Evolutionary conservation across 2,888 invertebrate genomes (phyloP), one percentile per base, ranked within the genome.

Genomic region (Graphium colonna): DNA sequence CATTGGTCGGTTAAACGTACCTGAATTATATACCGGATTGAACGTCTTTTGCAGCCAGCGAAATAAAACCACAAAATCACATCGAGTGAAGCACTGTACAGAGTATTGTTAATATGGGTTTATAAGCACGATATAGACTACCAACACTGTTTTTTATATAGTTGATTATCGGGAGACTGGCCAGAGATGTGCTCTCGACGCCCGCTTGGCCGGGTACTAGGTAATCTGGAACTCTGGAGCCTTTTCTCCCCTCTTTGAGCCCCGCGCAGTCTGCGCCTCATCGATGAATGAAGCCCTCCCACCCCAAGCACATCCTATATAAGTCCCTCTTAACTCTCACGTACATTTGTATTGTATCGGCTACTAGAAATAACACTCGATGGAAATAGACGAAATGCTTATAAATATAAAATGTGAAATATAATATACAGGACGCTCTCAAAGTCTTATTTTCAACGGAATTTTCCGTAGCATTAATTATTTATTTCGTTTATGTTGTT

Each of bases 231-330:
- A 68, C 71, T 77, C 77, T 75, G 75, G 73, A 71, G 68, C 71
- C 72, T 68, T 60, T 44, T 55, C 58, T 50, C 46, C 61, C 65
- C 63, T 63, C 61, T 64, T 60, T 58, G 57, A 66, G 63, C 57
- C 74, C 79, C 85, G 82, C 85, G 81, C 85, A 74, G 77, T 78
- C 80, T 82, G 79, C 75, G 74, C 73, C 67, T 63, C 67, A 68
- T 82, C 83, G 76, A 89, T 89, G 88, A 89, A 89, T 89, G 88
- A 75, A 78, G 48, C 64, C 64, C 70, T 62, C 76, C 61, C 75
- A 70, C 72, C 75, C 76, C 73, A 67, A 62, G 61, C 67, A 73
- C 67, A 71, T 66, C 66, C 70, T 70, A 67, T 72, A 73, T 75
- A 77, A 77, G 74, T 78, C 71, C 64, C 70, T 77, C 69, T 68